These are phyloP conservation scores for Riparia riparia DNA, from an alignment of 2,113 vertebrate species.

Conservation along the genomic window DNA sequence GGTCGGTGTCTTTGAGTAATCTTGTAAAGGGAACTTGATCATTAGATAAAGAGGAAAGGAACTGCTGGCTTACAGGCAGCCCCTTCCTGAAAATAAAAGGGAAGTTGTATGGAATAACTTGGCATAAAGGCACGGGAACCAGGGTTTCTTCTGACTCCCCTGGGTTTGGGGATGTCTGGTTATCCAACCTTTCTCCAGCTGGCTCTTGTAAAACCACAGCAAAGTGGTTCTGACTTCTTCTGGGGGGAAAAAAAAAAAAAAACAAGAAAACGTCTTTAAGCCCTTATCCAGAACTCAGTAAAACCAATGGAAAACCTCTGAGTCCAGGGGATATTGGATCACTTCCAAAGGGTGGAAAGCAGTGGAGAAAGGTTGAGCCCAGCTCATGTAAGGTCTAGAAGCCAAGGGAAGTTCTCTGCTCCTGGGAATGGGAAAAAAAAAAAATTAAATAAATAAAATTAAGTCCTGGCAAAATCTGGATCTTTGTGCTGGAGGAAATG, in stretches of 20 bases:
- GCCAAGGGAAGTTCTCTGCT: slow-evolving; percentile 22
- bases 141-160: not conserved
- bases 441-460: no score
- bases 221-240: slow-evolving; percentile 32
- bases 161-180: not conserved
- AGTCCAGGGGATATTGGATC: not conserved
- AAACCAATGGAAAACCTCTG: not conserved
- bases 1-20: not conserved
- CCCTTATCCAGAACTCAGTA: not conserved
- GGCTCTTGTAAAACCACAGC: slow-evolving; percentile 40
- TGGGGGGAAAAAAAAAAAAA: not conserved
- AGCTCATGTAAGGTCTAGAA: not conserved
- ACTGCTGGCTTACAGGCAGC: not conserved
- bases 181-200: slow-evolving; percentile 45
- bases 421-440: not conserved
- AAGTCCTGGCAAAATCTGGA: not conserved
- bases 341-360: not conserved
- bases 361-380: not conserved
- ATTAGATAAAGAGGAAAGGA: slow-evolving; percentile 10
- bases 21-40: slow-evolving; percentile 2
- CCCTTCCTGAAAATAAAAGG: not conserved
- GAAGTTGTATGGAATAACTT: not conserved
- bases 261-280: not conserved
- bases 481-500: not conserved
- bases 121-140: not conserved